These are phyloP conservation scores for Actinostola sp. DNA, from an alignment of 92 coral and sea anemone genomes.

Conservation along the genomic window DNA sequence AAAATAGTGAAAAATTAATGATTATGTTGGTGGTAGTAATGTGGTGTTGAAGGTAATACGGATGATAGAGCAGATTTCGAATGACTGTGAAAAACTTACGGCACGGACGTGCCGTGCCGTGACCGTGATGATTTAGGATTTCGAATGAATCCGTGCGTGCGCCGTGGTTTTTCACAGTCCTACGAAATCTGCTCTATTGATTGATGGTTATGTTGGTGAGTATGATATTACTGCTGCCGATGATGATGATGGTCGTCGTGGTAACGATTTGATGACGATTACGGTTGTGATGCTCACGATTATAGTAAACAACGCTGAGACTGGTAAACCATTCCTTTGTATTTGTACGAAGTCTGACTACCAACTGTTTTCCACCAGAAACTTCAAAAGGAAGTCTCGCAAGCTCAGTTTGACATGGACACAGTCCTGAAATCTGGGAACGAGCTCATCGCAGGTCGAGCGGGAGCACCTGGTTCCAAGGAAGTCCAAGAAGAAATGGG, in stretches of 20 bases:
- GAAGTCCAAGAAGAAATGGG: slow-evolving; percentile 88
- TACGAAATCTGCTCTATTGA: too few species aligned
- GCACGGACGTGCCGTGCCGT: too few species aligned
- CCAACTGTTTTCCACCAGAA: slow-evolving; percentile 63
- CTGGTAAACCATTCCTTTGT: not conserved
- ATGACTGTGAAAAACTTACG: too few species aligned
- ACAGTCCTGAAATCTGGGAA: slow-evolving; percentile 70
- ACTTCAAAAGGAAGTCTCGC: slow-evolving; percentile 79
- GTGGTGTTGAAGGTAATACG: too few species aligned
- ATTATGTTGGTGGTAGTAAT: not conserved
- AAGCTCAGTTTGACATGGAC: slow-evolving; percentile 67
- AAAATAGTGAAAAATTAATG: too few species aligned
- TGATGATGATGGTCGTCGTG: too few species aligned
- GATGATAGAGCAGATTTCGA: too few species aligned
- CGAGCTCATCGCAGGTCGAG: slow-evolving; percentile 87
- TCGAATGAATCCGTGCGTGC: too few species aligned
- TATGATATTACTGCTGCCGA: too few species aligned
- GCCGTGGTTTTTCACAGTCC: too few species aligned
- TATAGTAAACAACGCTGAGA: not conserved
- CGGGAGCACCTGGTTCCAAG: slow-evolving; percentile 81
- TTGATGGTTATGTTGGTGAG: not conserved
- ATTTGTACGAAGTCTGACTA: not conserved
- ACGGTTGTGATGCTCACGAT: not conserved
- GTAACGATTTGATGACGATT: not conserved
- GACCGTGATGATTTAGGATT: too few species aligned